Percentiles rank a stretch among this genome's conserved stretches.
phyloP scores from a whole-genome alignment of 1,140 invertebrate genomes.

The Luehdorfia chinensis region DNA sequence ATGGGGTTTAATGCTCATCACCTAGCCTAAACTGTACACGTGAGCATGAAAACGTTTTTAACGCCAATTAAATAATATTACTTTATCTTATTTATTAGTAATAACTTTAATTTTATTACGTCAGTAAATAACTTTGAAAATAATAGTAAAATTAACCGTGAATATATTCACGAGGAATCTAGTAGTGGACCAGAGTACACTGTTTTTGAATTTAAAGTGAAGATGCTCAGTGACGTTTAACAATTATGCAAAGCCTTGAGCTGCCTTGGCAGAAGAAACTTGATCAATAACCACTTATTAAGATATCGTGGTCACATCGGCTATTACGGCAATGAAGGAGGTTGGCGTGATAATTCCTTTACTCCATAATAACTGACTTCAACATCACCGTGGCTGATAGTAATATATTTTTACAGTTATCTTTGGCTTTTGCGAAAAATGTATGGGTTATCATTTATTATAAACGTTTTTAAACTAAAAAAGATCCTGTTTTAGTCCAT shows the following conservation, averaged over 20 bases:
- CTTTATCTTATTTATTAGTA: too few relatives aligned
- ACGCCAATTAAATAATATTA: too few relatives aligned
- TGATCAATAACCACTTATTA: conserved; percentile 69
- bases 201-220: conserved; percentile 1
- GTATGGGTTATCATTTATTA: too few relatives aligned
- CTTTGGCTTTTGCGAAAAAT: too few relatives aligned
- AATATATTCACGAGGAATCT: conserved; percentile 2
- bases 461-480: too few relatives aligned
- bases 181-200: conserved; percentile 2
- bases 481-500: too few relatives aligned
- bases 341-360: conserved; percentile 49
- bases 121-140: too few relatives aligned
- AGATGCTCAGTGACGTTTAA: conserved; percentile 1
- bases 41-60: too few relatives aligned
- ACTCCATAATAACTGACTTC: conserved; percentile 40
- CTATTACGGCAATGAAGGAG: conserved; percentile 52
- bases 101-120: too few relatives aligned
- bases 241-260: conserved; percentile 50
- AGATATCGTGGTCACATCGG: conserved; percentile 67
- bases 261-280: conserved; percentile 36
- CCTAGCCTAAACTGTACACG: too few relatives aligned
- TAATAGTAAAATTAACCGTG: too few relatives aligned
- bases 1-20: too few relatives aligned
- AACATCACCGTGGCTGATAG: conserved; percentile 62
- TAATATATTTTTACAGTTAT: conserved; percentile 55